Percentiles rank a stretch among this genome's conserved stretches.
Conservation (phyloP, 2,888 invertebrate genomes). For the Atrina japonica region DNA sequence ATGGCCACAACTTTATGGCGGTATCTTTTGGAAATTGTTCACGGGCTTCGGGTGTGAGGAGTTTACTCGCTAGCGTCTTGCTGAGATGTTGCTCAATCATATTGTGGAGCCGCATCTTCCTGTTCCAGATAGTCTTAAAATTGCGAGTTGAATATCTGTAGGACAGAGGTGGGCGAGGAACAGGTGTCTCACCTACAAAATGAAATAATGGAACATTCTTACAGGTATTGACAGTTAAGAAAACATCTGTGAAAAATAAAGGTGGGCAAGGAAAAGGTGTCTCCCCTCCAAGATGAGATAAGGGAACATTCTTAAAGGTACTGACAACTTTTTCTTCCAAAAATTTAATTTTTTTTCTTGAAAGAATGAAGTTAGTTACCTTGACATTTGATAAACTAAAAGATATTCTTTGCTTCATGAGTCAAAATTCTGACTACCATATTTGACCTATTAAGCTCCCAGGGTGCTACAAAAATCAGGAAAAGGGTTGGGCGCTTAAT, state of each 20-base stretch:
- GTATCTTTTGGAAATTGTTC: constrained; percentile 2
- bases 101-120: constrained; percentile 38
- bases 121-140: constrained; percentile 26
- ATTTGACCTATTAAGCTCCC: too few relatives aligned
- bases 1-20: not conserved
- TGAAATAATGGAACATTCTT: not conserved
- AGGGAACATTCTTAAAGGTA: too few relatives aligned
- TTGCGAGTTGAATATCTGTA: constrained; percentile 33
- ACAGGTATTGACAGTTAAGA: too few relatives aligned
- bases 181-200: constrained; percentile 56
- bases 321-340: too few relatives aligned
- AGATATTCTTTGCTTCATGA: too few relatives aligned
- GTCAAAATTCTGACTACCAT: too few relatives aligned
- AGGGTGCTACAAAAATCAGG: too few relatives aligned
- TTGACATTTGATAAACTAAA: too few relatives aligned
- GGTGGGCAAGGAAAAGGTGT: not conserved
- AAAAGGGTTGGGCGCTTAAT: too few relatives aligned
- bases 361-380: too few relatives aligned
- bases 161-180: constrained; percentile 61
- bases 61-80: not conserved
- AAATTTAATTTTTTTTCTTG: too few relatives aligned
- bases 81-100: constrained; percentile 44
- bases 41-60: not conserved
- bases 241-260: too few relatives aligned
- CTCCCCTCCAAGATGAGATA: not conserved